These are phyloP conservation scores for Hippocampus comes DNA, from an alignment of 2,113 vertebrate genomes.

Conservation along the genomic window DNA sequence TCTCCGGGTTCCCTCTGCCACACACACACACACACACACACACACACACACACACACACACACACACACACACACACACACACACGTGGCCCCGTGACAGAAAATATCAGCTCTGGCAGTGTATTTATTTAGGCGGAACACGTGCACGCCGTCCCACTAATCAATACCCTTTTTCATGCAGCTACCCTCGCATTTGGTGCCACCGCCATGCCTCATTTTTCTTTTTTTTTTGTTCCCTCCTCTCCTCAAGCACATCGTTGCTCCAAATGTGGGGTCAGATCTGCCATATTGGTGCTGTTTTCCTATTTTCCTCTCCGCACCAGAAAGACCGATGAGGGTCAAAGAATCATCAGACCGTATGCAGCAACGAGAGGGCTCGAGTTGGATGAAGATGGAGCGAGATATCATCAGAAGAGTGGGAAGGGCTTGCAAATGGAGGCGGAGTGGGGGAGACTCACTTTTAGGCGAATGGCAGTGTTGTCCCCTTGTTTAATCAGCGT, in stretches of 20 bases:
- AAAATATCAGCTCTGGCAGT: conserved; percentile 48
- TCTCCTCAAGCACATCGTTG: conserved; percentile 13
- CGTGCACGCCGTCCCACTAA: conserved; percentile 60
- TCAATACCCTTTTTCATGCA: conserved; percentile 70
- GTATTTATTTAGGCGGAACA: conserved; percentile 71
- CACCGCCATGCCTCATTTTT: conserved; percentile 19
- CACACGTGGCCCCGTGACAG: conserved; percentile 45
- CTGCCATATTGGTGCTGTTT: conserved; percentile 3
- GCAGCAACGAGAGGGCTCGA: conserved; percentile 42
- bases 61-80: conserved; percentile 4
- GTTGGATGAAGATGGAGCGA: conserved; percentile 35
- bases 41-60: conserved; percentile 7
- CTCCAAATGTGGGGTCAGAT: conserved; percentile 24
- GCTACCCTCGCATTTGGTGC: conserved; percentile 60
- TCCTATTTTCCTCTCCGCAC: conserved; percentile 16
- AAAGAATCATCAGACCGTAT: conserved; percentile 57
- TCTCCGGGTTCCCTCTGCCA: background rate
- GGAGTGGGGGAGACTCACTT: conserved; percentile 35
- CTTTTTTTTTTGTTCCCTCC: conserved; percentile 23
- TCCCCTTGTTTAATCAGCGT: conserved; percentile 63
- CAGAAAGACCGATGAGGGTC: conserved; percentile 61
- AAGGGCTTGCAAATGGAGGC: conserved; percentile 25
- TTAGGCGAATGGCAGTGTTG: conserved; percentile 62
- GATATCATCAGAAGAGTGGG: conserved; percentile 25
- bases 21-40: background rate